phyloP scores from a whole-genome alignment of 2,797 vertebrate species.

The Megalops cyprinoides region DNA sequence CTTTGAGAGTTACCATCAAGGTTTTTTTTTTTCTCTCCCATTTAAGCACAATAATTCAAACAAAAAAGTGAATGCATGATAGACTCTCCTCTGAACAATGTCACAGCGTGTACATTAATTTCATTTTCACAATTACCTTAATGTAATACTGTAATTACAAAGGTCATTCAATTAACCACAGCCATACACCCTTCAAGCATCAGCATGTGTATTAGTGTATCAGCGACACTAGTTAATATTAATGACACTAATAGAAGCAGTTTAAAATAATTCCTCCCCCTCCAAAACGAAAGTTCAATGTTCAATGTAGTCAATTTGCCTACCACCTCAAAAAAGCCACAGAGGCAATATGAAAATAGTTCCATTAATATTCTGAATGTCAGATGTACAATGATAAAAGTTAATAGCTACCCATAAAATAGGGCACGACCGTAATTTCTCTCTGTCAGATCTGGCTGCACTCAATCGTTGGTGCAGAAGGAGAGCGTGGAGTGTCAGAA shows the following conservation, averaged over 20 bases:
- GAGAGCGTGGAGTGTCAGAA: not conserved
- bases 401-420: not conserved
- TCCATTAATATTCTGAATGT: not conserved
- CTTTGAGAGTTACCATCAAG: not conserved
- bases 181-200: not conserved
- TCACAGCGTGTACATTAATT: conserved; percentile 1
- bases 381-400: not conserved
- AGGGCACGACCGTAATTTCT: not conserved
- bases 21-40: not conserved
- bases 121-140: conserved; percentile 9
- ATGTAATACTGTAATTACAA: conserved; percentile 5
- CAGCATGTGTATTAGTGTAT: not conserved
- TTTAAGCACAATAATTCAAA: not conserved
- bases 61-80: not conserved
- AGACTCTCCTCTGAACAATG: not conserved
- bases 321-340: not conserved
- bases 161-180: conserved; percentile 25
- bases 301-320: not conserved
- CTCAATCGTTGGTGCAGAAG: not conserved
- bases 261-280: not conserved
- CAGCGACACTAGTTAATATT: not conserved
- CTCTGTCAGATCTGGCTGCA: not conserved
- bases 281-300: not conserved
- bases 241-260: not conserved
- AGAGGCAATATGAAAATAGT: not conserved